These are phyloP conservation scores for Chelonoidis abingdonii DNA, from an alignment of 2,113 vertebrate species.

Conservation along the genomic window DNA sequence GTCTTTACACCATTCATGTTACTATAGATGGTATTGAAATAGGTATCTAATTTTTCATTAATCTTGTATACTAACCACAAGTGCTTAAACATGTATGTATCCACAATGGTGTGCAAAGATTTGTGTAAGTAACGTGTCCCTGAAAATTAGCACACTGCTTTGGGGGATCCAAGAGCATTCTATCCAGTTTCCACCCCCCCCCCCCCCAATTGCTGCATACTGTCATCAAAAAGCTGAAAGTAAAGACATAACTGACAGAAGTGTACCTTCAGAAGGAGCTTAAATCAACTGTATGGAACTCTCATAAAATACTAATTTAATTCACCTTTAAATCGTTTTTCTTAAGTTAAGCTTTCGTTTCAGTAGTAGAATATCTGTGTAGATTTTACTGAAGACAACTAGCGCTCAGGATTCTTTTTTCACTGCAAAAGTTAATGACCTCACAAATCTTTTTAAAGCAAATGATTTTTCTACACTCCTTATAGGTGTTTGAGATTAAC, in stretches of 20 bases:
- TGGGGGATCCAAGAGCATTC: background rate
- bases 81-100: background rate
- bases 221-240: background rate
- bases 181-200: background rate
- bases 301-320: background rate
- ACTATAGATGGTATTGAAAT: slow-evolving; percentile 99
- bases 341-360: background rate
- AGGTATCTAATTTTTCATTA: slow-evolving; percentile 79
- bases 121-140: background rate
- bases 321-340: background rate
- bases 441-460: background rate
- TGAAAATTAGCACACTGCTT: background rate
- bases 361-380: background rate
- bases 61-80: background rate
- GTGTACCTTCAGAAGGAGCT: background rate
- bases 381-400: background rate
- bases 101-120: background rate
- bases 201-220: too few relatives aligned
- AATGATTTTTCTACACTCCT: background rate
- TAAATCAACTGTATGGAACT: background rate
- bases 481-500: background rate
- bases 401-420: background rate
- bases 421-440: background rate
- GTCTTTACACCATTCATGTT: slow-evolving; percentile 97
- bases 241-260: background rate